These are phyloP conservation scores for Diadophis punctatus DNA, from an alignment of 2,113 vertebrate species.

Conservation along the genomic window DNA sequence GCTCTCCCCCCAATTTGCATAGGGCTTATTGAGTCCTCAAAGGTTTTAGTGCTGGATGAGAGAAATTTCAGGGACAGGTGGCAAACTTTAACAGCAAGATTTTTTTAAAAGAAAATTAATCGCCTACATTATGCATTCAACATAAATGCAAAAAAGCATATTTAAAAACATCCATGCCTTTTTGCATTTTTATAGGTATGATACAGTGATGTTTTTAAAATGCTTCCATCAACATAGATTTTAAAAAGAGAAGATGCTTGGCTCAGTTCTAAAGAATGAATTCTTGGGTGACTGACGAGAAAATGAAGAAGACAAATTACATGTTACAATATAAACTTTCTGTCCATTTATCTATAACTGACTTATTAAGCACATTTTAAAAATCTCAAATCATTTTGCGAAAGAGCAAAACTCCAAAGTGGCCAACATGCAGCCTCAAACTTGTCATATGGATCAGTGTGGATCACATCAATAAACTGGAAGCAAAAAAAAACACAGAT, in stretches of 20 bases:
- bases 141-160: not conserved
- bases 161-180: not conserved
- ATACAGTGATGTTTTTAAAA: not conserved
- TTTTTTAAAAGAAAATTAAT: not conserved
- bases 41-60: not conserved
- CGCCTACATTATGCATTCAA: not conserved
- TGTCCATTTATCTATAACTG: not conserved
- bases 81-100: not conserved
- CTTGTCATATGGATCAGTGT: constrained; percentile 17
- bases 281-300: not conserved
- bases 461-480: constrained; percentile 35
- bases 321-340: not conserved
- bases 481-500: constrained; percentile 49
- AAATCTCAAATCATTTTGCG: not conserved
- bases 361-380: not conserved
- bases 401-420: not conserved
- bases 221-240: not conserved
- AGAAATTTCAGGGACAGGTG: not conserved
- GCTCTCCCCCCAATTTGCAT: not conserved
- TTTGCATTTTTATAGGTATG: not conserved
- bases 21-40: not conserved
- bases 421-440: not conserved
- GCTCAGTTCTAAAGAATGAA: not conserved
- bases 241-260: not conserved
- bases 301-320: not conserved